Evolutionary conservation across 1,140 invertebrate genomes (phyloP), one percentile per base, ranked within the genome.

Genomic region (Procambarus clarkii): DNA sequence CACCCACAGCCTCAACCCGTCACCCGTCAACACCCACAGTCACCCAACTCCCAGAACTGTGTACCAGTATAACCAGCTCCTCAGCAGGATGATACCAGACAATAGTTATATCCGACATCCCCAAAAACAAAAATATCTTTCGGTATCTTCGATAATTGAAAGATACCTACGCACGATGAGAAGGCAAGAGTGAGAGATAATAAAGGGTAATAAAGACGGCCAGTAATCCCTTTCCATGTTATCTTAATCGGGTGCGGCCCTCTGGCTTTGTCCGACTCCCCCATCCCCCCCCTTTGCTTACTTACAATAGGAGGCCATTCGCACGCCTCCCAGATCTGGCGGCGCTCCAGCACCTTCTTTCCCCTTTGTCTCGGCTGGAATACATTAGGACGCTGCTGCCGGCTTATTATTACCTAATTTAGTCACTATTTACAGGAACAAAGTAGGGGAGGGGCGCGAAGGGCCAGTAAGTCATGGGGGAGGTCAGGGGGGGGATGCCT

Each of bases 351-450:
- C 69, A 50, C 2, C 60, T 18, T 46, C 15, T 50, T 34, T 7
- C 13, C 64, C 87, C 76, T 76, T 82, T 83, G 79, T 76, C 60
- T 76, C 64, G 76, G 74, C 58, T 44, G 60, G 88, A 84, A 90
- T 90, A 90, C 88, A 90, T 90, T 90, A 90, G 88, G 88, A 78
- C 88, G 88, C 88, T 85, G 85, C 88, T 90, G 88, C 88, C 81
- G 88, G 80, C 69, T 84, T 90, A 90, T 90, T 90, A 90, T 90
- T 84, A 90, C 81, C 88, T 90, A 90, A 90, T 90, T 90, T 90
- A 85, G 88, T 90, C 88, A 90, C 81, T 90, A 90, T 90, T 90
- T 90, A 90, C 88, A 90, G 74, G 88, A 90, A 90, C 88, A 90
- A 90, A 90, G 88, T 90, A 90, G 88, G 88, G 88, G 88, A 90